Evolutionary conservation across 2,113 vertebrate genomes (phyloP), one percentile per base, ranked within the genome.

Genomic region (Tyrannus savana): DNA sequence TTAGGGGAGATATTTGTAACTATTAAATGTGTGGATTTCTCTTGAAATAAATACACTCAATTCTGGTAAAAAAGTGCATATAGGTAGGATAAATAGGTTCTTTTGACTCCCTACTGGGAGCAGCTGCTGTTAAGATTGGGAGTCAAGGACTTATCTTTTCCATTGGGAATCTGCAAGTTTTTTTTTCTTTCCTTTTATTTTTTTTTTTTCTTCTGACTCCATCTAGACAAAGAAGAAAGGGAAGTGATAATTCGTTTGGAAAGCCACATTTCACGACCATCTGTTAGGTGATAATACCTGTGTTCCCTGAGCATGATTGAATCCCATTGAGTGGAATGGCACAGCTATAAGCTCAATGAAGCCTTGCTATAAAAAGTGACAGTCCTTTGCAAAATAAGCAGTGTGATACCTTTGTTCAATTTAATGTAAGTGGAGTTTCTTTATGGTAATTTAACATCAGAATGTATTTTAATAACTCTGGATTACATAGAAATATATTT

Each of bases 181-280:
- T 50, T 28, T 16, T 37, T 27, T 67, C 35, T 37, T 37, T 37
- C 35, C 35, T 37, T 37, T 37, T n/a, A n/a, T 83, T 46, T 80
- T 50, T 10, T 14, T 28, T 16, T 39, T 24, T 12, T 2, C 30
- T 50, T 77, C 59, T 81, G 33, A 53, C 30, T 85, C 42, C 53
- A 12, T 87, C 42, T 89, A 78, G 30, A 90, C 35, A 82, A 83
- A 95, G 59, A 90, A 88, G 72, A 93, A 81, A 85, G 28, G 42
- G 27, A 88, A 92, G 80, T 91, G 86, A 94, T 92, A 93, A 94
- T 95, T 94, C 81, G 63, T 91, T 82, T 85, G 84, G 81, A 96
- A 96, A 96, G 79, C 47, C 83, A 80, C 91, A 46, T 92, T 96
- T 96, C 82, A 93, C 79, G 90, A 27, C 83, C 93, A 89, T 93